A percentile compares a stretch with the other conserved stretches of the same genome.
phyloP scores from a whole-genome alignment of 2,113 vertebrate genomes.

The Gnathonemus longibarbis region DNA sequence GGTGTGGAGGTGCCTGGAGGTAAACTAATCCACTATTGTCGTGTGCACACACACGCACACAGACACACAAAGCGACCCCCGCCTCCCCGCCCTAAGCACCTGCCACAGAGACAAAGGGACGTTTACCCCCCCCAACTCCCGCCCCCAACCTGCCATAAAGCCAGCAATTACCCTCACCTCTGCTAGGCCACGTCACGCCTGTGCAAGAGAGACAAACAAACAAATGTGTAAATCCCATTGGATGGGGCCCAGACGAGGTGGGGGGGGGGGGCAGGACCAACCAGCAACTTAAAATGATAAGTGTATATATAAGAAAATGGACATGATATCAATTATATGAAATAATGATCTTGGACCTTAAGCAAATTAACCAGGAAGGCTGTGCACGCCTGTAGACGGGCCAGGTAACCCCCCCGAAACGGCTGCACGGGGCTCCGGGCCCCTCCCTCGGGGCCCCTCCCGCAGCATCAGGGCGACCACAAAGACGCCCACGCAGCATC shows the following conservation, averaged over 20 bases:
- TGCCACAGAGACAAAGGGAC: background rate
- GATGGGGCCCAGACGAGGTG: background rate
- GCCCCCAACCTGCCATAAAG: background rate
- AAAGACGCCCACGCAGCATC: background rate
- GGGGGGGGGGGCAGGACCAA: background rate
- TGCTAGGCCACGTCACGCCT: background rate
- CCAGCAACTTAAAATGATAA: background rate
- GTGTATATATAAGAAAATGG: background rate
- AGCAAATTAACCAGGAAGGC: background rate
- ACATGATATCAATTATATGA: background rate
- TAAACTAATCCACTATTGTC: background rate
- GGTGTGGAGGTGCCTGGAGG: background rate
- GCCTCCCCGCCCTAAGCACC: background rate
- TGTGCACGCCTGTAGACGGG: background rate
- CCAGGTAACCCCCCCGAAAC: background rate
- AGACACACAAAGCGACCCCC: background rate
- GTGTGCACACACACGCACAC: slow-evolving; percentile 3
- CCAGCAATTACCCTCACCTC: background rate
- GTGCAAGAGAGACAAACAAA: background rate
- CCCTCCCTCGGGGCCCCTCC: too few species aligned
- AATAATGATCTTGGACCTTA: background rate
- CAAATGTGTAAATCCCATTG: background rate
- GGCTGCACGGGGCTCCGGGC: background rate
- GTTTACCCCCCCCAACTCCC: background rate
- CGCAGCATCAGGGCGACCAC: background rate